Base-by-base conservation (phyloP, 2,888 invertebrate species). In the Sphaeridia pumilis region DNA sequence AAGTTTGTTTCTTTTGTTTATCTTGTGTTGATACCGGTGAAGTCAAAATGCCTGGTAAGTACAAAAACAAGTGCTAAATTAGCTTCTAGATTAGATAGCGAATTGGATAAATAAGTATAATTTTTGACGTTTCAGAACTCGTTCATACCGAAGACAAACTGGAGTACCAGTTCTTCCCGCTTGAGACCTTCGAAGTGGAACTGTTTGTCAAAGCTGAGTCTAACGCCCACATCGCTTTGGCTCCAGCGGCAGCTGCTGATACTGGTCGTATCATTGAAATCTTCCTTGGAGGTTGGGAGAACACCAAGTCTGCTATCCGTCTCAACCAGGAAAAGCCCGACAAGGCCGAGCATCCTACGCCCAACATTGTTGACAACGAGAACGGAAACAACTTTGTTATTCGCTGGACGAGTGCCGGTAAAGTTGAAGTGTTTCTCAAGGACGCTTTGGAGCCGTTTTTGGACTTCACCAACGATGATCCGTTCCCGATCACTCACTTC, bases 81-180 rank as follows among this genome's bases (percentile, higher is more conserved):
- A n/a, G n/a, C n/a, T n/a, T n/a, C n/a, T n/a, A n/a, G n/a, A n/a
- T n/a, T n/a, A n/a, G 78, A 72, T 5, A 81, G 81, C 36, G 86
- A 87, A 69, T 83, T 77, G 72, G 81, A 84, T 49, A 83, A 84
- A 21, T 89, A 89, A 73, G 89, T 88, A 87, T 73, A 87, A 44
- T 80, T 84, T 66, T 87, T 83, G 83, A 78, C 79, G 61, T 76
- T 79, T n/a, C 41, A 58, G 58, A 53, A 52, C 53, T 50, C 67
- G 70, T 78, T 66, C 65, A 73, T 69, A 79, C 79, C 50, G 72
- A 73, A 64, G 67, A 67, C 51, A 72, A 75, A 61, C 74, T 79
- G 70, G 72, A 74, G 63, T 80, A 80, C 72, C 73, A 70, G 64
- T 80, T 77, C 70, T 74, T 75, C 53, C 76, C 78, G 17, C 72